Evolutionary conservation across 2,797 vertebrate genomes (phyloP), one percentile per base, ranked within the genome.

Genomic region (Bradypodion ventrale): DNA sequence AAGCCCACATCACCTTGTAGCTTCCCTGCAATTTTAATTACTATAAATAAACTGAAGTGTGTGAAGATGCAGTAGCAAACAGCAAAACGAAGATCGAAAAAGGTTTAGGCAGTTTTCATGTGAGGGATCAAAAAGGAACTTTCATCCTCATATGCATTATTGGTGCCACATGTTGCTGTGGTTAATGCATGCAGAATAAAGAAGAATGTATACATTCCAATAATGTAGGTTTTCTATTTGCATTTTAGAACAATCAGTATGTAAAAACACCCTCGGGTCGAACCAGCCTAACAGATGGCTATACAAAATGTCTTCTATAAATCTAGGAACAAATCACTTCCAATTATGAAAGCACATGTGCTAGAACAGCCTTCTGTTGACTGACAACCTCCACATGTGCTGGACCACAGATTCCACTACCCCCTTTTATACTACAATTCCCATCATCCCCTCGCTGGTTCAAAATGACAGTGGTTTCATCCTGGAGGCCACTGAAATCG

Each of bases 121-220:
- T 2, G 35, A 1, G 29, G 77, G 63, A 19, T 66, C 32, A 32
- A 27, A 69, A 27, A 83, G 40, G 15, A 1, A 16, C 29, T 66
- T 49, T 49, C 19, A 21, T 21, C n/a, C 5, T 35, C 27, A 1
- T 2, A 46, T 68, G 44, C 65, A 19, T 77, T 70, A 46, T 46
- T 77, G 62, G 8, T 21, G 44, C 73, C 81, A 52, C 72, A 75
- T 76, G 82, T 52, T 19, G 32, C 16, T 42, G 27, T 40, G 9
- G 62, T 66, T 68, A 59, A 76, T 83, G 19, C 46, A 76, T 49
- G 59, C 75, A 9, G 59, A 62, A 62, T 19, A n/a, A 59, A 49
- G 59, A 65, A 65, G 37, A 83, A 59, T 66, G 72, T n/a, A 75
- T 37, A 65, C 82, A 66, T 83, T 56, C 46, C n/a, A 68, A 66